phyloP scores from a whole-genome alignment of 1,140 invertebrate species.

The Musca vetustissima region DNA sequence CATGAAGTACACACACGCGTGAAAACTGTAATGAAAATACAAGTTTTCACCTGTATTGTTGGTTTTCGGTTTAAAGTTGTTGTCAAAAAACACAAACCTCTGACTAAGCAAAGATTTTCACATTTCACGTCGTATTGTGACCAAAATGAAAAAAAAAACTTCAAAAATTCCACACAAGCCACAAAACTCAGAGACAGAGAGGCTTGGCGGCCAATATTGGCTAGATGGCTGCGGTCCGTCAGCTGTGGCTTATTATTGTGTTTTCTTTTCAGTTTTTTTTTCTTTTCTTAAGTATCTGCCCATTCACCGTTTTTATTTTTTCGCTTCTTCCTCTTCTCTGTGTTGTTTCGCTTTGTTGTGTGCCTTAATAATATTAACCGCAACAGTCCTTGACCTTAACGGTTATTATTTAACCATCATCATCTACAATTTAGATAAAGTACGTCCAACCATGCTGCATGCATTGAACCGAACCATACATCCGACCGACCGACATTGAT shows the following conservation, averaged over 20 bases:
- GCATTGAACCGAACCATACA: not conserved
- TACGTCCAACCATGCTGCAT: not conserved
- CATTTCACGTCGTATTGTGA: not conserved
- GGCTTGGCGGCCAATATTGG: not conserved
- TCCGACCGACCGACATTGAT: too few species aligned
- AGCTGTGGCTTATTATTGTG: not conserved
- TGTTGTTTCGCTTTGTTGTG: not conserved
- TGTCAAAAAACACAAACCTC: not conserved
- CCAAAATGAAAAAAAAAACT: not conserved
- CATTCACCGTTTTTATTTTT: not conserved
- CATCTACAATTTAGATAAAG: not conserved
- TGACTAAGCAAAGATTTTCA: not conserved
- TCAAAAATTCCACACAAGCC: not conserved
- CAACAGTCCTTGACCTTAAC: slow-evolving; percentile 26
- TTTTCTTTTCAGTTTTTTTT: not conserved
- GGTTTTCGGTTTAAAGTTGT: not conserved
- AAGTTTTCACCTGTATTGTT: slow-evolving; percentile 10
- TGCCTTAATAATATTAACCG: slow-evolving; percentile 16
- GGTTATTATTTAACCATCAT: slow-evolving; percentile 20
- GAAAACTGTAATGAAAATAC: not conserved
- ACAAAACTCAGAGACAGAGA: not conserved
- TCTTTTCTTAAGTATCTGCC: too few species aligned
- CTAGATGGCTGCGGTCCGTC: not conserved
- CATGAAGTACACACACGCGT: not conserved
- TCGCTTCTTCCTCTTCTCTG: not conserved